Conservation (phyloP, 2,888 invertebrate species). For the Rhogogaster chlorosoma region DNA sequence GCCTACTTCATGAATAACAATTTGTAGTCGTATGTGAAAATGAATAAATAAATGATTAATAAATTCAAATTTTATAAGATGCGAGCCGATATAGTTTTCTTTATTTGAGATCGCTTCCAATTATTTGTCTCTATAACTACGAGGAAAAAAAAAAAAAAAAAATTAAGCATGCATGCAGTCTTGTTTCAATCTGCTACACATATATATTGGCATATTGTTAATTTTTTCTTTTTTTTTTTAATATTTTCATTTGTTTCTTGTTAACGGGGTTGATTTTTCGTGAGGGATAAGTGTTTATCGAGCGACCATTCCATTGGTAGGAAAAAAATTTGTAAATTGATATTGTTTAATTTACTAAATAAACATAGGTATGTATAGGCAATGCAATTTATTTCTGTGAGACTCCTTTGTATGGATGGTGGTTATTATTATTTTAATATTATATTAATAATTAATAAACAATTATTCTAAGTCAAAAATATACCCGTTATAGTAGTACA, state of each 20-base stretch:
- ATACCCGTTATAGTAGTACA: constrained; percentile 59
- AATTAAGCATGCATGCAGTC: neutral
- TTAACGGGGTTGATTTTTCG: neutral
- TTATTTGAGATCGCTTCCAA: no score
- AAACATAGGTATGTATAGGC: neutral
- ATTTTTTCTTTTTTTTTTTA: neutral
- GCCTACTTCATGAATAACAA: neutral
- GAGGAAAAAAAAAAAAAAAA: neutral
- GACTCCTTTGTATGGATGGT: constrained; percentile 61
- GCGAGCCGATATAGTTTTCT: neutral
- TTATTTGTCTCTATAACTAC: no score
- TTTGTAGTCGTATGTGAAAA: neutral
- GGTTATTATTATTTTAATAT: constrained; percentile 69
- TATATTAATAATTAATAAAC: constrained; percentile 64
- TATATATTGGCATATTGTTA: neutral
- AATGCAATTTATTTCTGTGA: neutral
- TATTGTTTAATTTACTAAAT: neutral
- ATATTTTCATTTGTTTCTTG: neutral
- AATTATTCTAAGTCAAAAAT: constrained; percentile 69
- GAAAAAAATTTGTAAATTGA: neutral
- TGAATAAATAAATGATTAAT: neutral
- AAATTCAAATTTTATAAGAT: neutral
- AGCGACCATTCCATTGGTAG: constrained; percentile 37
- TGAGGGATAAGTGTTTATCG: neutral
- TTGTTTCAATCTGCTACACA: neutral